A percentile compares a stretch with the other conserved stretches of the same genome.
Conservation (phyloP, 2,888 invertebrate genomes). For the Polyommatus icarus region DNA sequence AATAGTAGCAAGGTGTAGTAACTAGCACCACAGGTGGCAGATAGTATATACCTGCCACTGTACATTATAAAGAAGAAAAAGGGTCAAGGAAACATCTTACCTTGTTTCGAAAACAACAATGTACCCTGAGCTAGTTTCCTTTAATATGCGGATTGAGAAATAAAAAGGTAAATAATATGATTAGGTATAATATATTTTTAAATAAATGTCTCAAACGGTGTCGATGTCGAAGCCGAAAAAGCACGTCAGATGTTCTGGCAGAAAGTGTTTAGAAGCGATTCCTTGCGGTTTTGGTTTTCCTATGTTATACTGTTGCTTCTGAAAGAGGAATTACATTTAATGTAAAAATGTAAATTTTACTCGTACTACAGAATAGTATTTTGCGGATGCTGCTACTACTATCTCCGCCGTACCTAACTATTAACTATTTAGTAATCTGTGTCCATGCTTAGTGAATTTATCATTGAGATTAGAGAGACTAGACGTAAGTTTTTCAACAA, state of each 20-base stretch:
- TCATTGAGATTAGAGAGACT: too few species aligned
- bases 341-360: too few species aligned
- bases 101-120: neutral
- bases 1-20: neutral
- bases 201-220: constrained; percentile 45
- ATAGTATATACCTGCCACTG: neutral
- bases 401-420: too few species aligned
- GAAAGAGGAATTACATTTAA: neutral
- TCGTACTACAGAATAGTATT: too few species aligned
- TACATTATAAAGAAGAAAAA: neutral
- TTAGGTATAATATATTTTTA: neutral
- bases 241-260: constrained; percentile 76
- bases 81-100: neutral
- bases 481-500: too few species aligned
- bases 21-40: too few species aligned
- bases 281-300: neutral
- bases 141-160: neutral
- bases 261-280: constrained; percentile 46
- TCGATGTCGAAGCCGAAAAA: constrained; percentile 72
- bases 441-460: too few species aligned
- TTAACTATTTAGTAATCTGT: too few species aligned
- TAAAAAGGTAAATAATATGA: neutral
- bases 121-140: neutral
- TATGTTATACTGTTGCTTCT: constrained; percentile 10
- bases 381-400: too few species aligned